Evolutionary conservation across 2,888 invertebrate species (phyloP), one percentile per base, ranked within the genome.

Genomic region (Proisotoma minuta): DNA sequence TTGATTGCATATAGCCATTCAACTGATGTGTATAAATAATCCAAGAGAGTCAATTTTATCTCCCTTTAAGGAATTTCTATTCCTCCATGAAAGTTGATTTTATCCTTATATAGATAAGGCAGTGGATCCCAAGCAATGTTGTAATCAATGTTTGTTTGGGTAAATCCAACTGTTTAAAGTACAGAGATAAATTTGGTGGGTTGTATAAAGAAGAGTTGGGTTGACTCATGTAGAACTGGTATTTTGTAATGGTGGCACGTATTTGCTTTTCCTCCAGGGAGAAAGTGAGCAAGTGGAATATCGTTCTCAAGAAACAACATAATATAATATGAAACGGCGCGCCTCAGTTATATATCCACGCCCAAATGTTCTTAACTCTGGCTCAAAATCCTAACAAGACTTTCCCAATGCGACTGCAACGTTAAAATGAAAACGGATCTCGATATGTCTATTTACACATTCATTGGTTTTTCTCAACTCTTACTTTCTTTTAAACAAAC

Each of bases 231-330:
- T 40, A 47, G 34, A 28, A 34, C 54, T 57, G 50, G 57, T 61
- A 28, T 47, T 61, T 61, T 61, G 61, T 61, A 61, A 49, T 51
- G 39, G 26, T 61, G 57, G 61, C 61, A 61, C 61, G 61, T 61
- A 56, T 61, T 29, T 24, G 56, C 26, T 43, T 39, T 49, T 60
- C 48, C 61, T 54, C 54, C 40, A 57, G 61, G 61, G 61, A 56
- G 52, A 60, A 57, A 40, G 57, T 20, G 22, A 58, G 49, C 57
- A 49, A 57, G 43, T 40, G 43, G 49, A 34, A 61, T 23, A 57
- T 26, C 57, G 26, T 20, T 26, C 28, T 56, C 26, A 15, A 10
- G 20, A 43, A 23, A 39, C 27, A 26, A 39, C 39, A 23, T 20
- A 10, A 34, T n/a, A 15, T n/a, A 34, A 54, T 29, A 22, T n/a